These are phyloP conservation scores for Pterophyllum scalare DNA, from an alignment of 2,113 vertebrate genomes.

Conservation along the genomic window DNA sequence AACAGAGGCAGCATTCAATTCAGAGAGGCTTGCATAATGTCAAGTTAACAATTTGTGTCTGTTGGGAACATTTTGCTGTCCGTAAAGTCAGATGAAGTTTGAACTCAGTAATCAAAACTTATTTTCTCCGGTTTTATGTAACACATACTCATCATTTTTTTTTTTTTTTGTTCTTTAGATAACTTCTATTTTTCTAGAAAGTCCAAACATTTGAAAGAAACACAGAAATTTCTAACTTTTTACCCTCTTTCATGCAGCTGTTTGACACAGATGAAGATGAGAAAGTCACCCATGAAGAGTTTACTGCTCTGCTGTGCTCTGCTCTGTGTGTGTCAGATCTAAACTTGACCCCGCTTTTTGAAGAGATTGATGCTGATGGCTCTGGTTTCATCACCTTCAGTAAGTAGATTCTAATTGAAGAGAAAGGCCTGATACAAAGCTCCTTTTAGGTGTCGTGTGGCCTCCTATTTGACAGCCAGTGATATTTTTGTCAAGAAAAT, in stretches of 20 bases:
- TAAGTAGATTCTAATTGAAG: constrained; percentile 72
- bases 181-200: background rate
- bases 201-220: background rate
- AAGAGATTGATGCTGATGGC: constrained; percentile 88
- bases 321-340: constrained; percentile 90
- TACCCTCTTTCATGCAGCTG: constrained; percentile 78
- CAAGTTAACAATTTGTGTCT: constrained; percentile 62
- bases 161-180: background rate
- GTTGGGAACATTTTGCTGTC: constrained; percentile 33
- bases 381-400: constrained; percentile 89
- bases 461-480: background rate
- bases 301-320: constrained; percentile 87
- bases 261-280: constrained; percentile 93
- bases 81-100: constrained; percentile 34
- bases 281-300: constrained; percentile 88
- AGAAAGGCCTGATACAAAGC: background rate
- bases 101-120: background rate
- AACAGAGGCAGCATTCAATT: constrained; percentile 51
- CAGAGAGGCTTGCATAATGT: constrained; percentile 50
- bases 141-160: background rate
- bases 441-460: background rate
- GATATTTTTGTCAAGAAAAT: background rate
- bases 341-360: constrained; percentile 89
- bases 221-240: background rate
- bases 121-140: background rate